Evolutionary conservation across 2,113 vertebrate species (phyloP).

Genomic region (Capreolus pygargus): DNA sequence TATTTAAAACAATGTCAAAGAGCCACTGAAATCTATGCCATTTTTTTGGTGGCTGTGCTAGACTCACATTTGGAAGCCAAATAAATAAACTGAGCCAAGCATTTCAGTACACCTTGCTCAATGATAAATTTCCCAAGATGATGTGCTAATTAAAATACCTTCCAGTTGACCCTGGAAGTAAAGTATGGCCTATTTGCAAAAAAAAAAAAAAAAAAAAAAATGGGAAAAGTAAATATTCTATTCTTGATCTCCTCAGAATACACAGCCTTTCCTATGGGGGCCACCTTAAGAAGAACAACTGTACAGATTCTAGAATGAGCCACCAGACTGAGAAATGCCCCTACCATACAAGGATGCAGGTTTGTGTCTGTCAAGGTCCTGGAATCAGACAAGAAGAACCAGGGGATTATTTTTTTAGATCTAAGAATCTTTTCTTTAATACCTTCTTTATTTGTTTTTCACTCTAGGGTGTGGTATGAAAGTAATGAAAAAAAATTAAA

Average conservation of each 20-base stretch:
- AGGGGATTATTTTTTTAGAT: not conserved
- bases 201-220: not conserved
- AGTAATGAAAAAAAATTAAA: conserved; percentile 5
- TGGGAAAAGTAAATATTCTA: not conserved
- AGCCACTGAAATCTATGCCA: not conserved
- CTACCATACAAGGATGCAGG: not conserved
- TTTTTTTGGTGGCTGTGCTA: not conserved
- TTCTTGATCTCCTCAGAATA: not conserved
- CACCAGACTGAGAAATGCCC: not conserved
- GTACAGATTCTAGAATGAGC: not conserved
- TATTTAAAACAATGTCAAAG: conserved; percentile 35
- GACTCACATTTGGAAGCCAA: not conserved
- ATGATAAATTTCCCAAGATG: not conserved
- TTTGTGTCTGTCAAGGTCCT: not conserved
- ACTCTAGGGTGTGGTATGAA: not conserved
- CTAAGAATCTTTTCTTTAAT: not conserved
- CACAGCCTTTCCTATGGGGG: not conserved
- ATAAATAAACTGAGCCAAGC: not conserved
- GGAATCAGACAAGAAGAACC: not conserved
- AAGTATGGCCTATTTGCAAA: not conserved
- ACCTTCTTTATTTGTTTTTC: not conserved
- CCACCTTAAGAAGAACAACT: not conserved
- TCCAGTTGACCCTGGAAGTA: not conserved
- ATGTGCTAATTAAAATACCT: not conserved
- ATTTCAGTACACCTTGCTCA: not conserved